These are phyloP conservation scores for Morinoia aosen DNA, from an alignment of 2,888 invertebrate genomes.

Conservation along the genomic window DNA sequence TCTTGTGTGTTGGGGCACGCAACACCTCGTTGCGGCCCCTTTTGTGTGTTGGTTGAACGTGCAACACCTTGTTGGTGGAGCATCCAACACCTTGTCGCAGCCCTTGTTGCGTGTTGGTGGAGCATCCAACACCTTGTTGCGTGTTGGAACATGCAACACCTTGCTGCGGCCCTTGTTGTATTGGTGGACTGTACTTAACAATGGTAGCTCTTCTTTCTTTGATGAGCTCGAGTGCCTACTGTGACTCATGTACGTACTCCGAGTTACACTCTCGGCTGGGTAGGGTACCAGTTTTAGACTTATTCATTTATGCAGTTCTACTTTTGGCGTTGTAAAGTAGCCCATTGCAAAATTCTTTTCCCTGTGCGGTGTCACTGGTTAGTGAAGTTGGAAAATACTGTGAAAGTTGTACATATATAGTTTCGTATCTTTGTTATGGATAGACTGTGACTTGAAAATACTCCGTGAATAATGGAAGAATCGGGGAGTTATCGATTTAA, in stretches of 20 bases:
- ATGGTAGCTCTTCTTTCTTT: neutral
- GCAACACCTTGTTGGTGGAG: too few species aligned
- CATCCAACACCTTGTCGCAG: too few species aligned
- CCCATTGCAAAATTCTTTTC: neutral
- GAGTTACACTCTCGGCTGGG: neutral
- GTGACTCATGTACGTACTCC: neutral
- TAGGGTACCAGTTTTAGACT: neutral
- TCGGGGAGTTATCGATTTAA: neutral
- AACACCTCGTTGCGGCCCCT: too few species aligned
- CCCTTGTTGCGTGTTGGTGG: too few species aligned
- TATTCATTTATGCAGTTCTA: neutral
- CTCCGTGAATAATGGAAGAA: neutral
- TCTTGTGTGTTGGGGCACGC: too few species aligned
- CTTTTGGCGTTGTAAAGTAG: neutral
- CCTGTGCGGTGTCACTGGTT: neutral
- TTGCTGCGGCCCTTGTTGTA: too few species aligned
- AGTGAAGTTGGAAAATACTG: neutral
- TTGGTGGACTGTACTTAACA: neutral
- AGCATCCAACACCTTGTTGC: too few species aligned
- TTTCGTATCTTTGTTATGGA: neutral
- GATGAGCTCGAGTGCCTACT: too few species aligned
- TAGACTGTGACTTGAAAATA: neutral
- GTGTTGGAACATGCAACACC: too few species aligned
- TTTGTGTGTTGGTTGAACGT: too few species aligned
- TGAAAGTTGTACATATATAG: neutral